Base-by-base conservation (phyloP, 2,113 vertebrate species). In the Falco punctatus region DNA sequence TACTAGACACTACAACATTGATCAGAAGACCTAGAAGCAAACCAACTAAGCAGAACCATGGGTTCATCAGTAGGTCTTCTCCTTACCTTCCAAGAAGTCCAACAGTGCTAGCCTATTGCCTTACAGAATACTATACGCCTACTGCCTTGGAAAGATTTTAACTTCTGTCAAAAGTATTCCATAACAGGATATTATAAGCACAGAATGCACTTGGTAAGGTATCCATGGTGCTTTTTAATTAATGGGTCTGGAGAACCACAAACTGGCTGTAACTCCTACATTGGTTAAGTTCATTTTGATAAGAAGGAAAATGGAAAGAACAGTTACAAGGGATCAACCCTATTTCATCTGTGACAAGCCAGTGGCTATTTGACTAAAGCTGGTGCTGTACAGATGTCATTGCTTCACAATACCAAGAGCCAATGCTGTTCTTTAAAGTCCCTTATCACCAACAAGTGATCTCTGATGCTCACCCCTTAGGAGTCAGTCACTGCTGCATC, bases 1-100 rank as follows among this genome's bases (percentile, higher is more conserved):
- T 75, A 51, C 6, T 33, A 52, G 33, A 80, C 2, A 3, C 16
- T 61, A 57, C 8, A 38, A 24, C 23, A 82, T 10, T 71, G 14
- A 30, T 14, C 26, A 46, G 35, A 73, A 73, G 21, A 83, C 35
- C 35, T 42, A 77, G 26, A 14, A 74, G 7, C 18, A 9, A 85
- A 17, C 22, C 15, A 78, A 28, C 35, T 38, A 35, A 70, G 4
- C 11, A 84, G 49, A 44, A 67, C 48, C 17, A 73, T 26, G 2
- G 46, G 9, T 10, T 61, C 59, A 54, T 35, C 18, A 30, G 38
- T 7, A 57, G 21, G 6, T 54, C 46, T 65, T 54, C 59, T 78
- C 1, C 0, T 44, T 4, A 7, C n/a, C 48, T 79, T 54, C 27
- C n/a, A 54, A 19, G 8, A 48, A 40, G 24, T 18, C 35, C 19